Conservation (phyloP, 2,113 vertebrate species). For the Lepisosteus osseus region DNA sequence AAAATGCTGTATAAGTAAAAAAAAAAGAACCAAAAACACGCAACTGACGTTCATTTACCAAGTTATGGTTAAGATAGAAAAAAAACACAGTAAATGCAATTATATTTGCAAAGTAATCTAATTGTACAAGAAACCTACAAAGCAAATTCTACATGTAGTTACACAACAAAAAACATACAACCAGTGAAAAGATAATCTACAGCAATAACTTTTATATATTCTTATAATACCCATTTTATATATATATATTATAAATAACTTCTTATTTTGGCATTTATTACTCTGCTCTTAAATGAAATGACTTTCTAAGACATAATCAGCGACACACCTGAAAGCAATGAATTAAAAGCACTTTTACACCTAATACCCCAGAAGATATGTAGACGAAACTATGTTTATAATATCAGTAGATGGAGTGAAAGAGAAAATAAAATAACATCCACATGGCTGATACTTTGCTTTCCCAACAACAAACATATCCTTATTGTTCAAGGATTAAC, state of each 20-base stretch:
- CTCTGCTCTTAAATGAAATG: slow-evolving; percentile 63
- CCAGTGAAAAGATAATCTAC: slow-evolving; percentile 75
- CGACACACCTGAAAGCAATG: slow-evolving; percentile 71
- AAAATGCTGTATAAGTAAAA: slow-evolving; percentile 70
- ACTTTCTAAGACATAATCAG: slow-evolving; percentile 65
- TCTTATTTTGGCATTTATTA: slow-evolving; percentile 73
- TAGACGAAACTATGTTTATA: slow-evolving; percentile 45
- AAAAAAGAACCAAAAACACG: slow-evolving; percentile 55
- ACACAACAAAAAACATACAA: slow-evolving; percentile 66
- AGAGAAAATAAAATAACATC: slow-evolving; percentile 27
- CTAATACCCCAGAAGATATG: slow-evolving; percentile 63
- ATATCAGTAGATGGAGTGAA: slow-evolving; percentile 32
- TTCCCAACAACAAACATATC: slow-evolving; percentile 37
- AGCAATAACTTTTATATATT: slow-evolving; percentile 51
- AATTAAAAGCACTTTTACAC: slow-evolving; percentile 68
- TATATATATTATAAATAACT: slow-evolving; percentile 59
- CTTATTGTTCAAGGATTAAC: slow-evolving; percentile 23
- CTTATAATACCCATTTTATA: slow-evolving; percentile 65
- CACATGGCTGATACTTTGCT: slow-evolving; percentile 42
- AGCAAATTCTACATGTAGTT: slow-evolving; percentile 58
- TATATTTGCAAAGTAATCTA: slow-evolving; percentile 67
- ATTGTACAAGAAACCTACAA: slow-evolving; percentile 61
- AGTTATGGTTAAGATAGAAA: slow-evolving; percentile 67
- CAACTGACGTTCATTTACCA: slow-evolving; percentile 61
- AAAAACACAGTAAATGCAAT: slow-evolving; percentile 57